These are phyloP conservation scores for Sarcophaga bullata DNA, from an alignment of 1,140 invertebrate species.

Conservation along the genomic window DNA sequence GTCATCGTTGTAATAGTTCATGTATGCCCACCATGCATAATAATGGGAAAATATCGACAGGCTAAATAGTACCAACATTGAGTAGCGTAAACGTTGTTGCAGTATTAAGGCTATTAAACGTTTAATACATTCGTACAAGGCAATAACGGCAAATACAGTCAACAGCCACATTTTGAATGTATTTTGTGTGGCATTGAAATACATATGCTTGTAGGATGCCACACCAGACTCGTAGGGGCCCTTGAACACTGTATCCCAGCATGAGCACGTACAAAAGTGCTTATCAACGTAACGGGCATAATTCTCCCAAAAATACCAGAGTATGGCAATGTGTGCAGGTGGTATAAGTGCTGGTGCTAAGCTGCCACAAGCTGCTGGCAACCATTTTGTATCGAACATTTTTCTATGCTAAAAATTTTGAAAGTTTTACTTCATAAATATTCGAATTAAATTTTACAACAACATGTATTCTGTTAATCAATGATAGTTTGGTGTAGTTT, in stretches of 20 bases:
- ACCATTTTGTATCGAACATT: constrained; percentile 63
- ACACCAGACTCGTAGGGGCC: constrained; percentile 82
- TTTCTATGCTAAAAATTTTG: constrained; percentile 16
- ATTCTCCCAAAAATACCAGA: constrained; percentile 78
- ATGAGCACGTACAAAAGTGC: constrained; percentile 78
- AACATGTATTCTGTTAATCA: no score
- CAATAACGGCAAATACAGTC: constrained; percentile 74
- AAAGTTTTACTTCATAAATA: neutral
- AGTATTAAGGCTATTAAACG: constrained; percentile 71
- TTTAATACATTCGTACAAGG: constrained; percentile 78
- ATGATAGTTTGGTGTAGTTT: no score
- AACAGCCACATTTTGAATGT: constrained; percentile 82
- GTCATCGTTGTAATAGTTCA: constrained; percentile 88
- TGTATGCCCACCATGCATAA: constrained; percentile 85
- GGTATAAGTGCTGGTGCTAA: constrained; percentile 67
- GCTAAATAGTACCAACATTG: constrained; percentile 78
- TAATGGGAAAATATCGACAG: constrained; percentile 83
- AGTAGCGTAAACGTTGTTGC: constrained; percentile 70
- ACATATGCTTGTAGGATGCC: constrained; percentile 82
- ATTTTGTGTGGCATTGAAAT: constrained; percentile 82
- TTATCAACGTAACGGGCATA: constrained; percentile 75
- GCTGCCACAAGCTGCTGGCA: constrained; percentile 62
- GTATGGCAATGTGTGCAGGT: constrained; percentile 72
- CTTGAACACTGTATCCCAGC: constrained; percentile 86
- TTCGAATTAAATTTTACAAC: no score